A percentile compares a stretch with the other conserved stretches of the same genome.
Conservation (phyloP, 2,113 vertebrate species). For the Amphiprion ocellaris region DNA sequence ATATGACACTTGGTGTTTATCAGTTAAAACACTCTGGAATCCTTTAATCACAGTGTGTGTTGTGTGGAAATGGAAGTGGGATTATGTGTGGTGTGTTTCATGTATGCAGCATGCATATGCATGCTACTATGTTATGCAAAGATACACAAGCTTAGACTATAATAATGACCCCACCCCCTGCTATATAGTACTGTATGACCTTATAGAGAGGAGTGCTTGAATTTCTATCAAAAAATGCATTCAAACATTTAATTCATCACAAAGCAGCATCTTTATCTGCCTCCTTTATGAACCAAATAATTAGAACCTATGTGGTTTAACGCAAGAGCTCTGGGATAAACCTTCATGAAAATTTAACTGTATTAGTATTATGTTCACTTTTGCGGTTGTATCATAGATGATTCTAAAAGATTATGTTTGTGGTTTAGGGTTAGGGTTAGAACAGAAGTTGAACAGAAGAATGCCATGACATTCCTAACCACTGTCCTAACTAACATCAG, state of each 20-base stretch:
- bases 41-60: conserved; percentile 1
- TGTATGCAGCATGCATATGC: conserved; percentile 7
- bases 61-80: conserved; percentile 6
- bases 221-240: conserved; percentile 16
- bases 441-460: no score
- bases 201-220: not conserved
- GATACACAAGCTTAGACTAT: conserved; percentile 13
- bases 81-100: conserved; percentile 2
- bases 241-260: not conserved
- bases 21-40: conserved; percentile 9
- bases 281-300: no score
- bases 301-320: no score
- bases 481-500: no score
- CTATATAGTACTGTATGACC: not conserved
- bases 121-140: not conserved
- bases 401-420: no score
- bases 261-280: no score
- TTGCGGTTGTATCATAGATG: no score
- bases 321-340: no score
- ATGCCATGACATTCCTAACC: no score
- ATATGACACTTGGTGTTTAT: conserved; percentile 24
- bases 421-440: no score
- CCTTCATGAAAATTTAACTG: no score
- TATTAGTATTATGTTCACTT: no score
- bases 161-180: not conserved